Conservation (phyloP, 2,113 vertebrate genomes). For the Daphoenositta chrysoptera region DNA sequence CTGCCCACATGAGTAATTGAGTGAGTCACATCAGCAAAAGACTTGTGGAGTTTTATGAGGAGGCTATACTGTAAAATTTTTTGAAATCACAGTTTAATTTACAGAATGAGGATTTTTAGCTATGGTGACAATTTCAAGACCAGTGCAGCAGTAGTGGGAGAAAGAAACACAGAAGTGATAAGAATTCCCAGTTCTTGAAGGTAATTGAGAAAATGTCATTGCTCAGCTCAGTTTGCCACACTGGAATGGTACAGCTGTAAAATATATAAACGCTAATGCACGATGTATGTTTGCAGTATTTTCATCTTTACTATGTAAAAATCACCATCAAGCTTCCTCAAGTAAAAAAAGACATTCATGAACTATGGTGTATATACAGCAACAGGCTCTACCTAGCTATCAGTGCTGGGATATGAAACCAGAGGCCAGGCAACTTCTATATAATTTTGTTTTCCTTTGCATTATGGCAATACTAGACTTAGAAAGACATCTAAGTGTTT, state of each 20-base stretch:
- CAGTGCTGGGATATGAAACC: background rate
- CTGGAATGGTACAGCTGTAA: background rate
- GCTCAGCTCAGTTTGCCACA: background rate
- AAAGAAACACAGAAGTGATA: constrained; percentile 33
- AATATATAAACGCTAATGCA: background rate
- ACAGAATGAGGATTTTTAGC: constrained; percentile 30
- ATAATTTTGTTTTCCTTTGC: background rate
- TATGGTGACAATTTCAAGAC: constrained; percentile 44
- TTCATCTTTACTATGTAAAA: background rate
- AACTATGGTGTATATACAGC: background rate
- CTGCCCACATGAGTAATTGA: constrained; percentile 68
- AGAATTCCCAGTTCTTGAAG: constrained; percentile 26
- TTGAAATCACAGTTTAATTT: constrained; percentile 49
- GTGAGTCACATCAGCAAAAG: constrained; percentile 68
- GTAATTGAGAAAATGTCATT: constrained; percentile 25
- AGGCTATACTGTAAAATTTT: constrained; percentile 10
- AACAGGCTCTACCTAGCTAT: background rate
- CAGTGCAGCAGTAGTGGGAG: background rate
- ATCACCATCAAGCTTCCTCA: background rate
- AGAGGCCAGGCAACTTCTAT: background rate
- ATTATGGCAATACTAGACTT: background rate
- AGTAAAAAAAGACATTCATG: background rate
- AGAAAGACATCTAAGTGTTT: background rate
- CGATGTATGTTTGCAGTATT: background rate
- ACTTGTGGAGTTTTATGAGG: constrained; percentile 47